Percentiles rank a stretch among this genome's conserved stretches.
These are phyloP conservation scores for Candoia aspera DNA, from an alignment of 2,113 vertebrate species.

Conservation along the genomic window DNA sequence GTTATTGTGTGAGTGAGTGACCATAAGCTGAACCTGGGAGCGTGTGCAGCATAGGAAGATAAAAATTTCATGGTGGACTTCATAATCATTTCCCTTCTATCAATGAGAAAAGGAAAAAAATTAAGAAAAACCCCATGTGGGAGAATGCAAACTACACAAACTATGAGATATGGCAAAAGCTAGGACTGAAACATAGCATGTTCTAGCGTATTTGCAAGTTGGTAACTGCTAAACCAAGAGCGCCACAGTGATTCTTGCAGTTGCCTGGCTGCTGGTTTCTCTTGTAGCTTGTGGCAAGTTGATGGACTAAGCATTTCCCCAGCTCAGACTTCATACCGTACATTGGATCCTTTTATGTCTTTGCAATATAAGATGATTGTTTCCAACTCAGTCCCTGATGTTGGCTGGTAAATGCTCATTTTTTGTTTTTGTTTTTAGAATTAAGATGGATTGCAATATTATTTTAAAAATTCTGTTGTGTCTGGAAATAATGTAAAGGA, in stretches of 20 bases:
- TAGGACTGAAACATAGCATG: neutral
- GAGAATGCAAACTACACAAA: neutral
- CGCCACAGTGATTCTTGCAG: neutral
- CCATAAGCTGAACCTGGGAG: neutral
- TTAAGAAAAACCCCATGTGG: neutral
- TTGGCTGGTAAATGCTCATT: neutral
- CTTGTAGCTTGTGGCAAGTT: neutral
- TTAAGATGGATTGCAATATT: conserved; percentile 15
- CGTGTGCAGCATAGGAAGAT: neutral
- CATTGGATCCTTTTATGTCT: neutral
- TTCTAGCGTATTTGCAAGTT: neutral
- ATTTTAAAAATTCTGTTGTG: conserved; percentile 48
- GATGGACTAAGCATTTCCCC: neutral
- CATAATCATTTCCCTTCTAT: neutral
- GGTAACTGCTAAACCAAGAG: neutral
- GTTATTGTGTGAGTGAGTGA: neutral
- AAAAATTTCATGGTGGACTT: neutral
- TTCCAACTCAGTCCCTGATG: neutral
- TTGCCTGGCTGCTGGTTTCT: neutral
- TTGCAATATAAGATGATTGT: neutral
- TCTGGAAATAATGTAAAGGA: conserved; percentile 28
- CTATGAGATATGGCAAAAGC: neutral
- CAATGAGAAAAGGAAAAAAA: neutral
- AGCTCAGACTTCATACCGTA: neutral
- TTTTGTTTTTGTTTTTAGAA: conserved; percentile 50